Evolutionary conservation across 2,113 vertebrate genomes (phyloP), one percentile per base, ranked within the genome.

Genomic region (Cacatua alba): DNA sequence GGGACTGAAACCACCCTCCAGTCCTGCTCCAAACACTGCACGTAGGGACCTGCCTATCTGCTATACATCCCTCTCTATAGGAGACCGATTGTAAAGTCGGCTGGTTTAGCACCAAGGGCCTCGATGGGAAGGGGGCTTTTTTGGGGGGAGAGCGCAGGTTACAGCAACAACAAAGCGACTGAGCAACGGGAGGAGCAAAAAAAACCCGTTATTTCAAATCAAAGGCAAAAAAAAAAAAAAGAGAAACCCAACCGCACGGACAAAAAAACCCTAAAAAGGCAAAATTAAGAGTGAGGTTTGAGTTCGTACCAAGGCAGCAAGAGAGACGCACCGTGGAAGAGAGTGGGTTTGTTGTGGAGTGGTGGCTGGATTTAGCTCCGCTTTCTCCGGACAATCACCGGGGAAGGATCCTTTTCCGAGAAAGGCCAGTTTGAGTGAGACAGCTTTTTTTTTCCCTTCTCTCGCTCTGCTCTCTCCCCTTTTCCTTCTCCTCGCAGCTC

Each of bases 351-450:
- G 97, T 90, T 92, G 97, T 83, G 52, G 96, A 92, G 97, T 88
- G 89, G 95, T 92, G 93, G 96, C 95, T 96, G 95, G 95, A 80
- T 97, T 96, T 95, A 97, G 96, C 94, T 97, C 95, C 92, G 96
- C 90, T 97, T 94, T 95, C 90, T 96, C 97, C 96, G 96, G 96
- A 96, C 97, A 97, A 79, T 96, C 95, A 96, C 75, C 95, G 5
- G 96, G 91, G 96, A 97, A 95, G 97, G 94, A 93, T 97, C 94
- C 96, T 96, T 97, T 95, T 94, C 96, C 88, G 93, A 97, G 94
- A 94, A 97, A 97, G 97, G 96, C 97, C 97, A 97, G 94, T 97
- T 97, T 94, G 97, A 96, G 97, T 94, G 92, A 97, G 95, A 95
- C 93, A 96, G 96, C 94, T 96, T 92, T 97, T 97, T 96, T 96